Conservation (phyloP, 2,888 invertebrate genomes). For the Campopleginae sp. region DNA sequence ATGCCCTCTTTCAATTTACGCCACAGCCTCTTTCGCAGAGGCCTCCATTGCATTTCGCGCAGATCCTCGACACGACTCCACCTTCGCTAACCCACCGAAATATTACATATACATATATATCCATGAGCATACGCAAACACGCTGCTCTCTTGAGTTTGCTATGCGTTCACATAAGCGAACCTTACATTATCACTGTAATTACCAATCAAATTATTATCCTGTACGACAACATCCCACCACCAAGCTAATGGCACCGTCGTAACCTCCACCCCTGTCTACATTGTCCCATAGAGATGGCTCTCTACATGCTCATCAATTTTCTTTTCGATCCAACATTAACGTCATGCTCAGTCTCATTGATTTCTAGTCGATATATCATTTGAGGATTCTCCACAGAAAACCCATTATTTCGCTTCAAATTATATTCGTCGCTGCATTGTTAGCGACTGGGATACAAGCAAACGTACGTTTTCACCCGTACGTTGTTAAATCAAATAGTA, state of each 20-base stretch:
- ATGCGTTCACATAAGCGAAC: conserved; percentile 65
- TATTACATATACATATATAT: conserved; percentile 1
- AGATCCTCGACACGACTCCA: conserved; percentile 54
- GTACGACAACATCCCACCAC: conserved; percentile 70
- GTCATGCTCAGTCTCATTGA: conserved; percentile 9
- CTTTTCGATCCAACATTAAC: conserved; percentile 12
- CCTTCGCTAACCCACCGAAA: conserved; percentile 48
- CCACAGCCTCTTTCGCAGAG: conserved; percentile 78
- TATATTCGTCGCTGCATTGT: conserved; percentile 29
- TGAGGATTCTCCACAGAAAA: conserved; percentile 29
- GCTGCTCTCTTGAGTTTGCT: conserved; percentile 9
- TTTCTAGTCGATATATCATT: conserved; percentile 37
- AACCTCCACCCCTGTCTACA: neutral
- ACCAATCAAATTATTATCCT: conserved; percentile 71
- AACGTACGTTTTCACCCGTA: neutral
- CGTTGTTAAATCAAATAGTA: conserved; percentile 51
- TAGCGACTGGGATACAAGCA: conserved; percentile 17
- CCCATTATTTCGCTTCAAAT: conserved; percentile 45
- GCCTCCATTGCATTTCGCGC: conserved; percentile 74
- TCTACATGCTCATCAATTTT: neutral
- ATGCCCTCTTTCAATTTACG: conserved; percentile 83
- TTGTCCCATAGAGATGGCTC: neutral
- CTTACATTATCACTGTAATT: conserved; percentile 73
- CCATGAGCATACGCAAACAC: neutral
- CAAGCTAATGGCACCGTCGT: conserved; percentile 60